Conservation (phyloP, 92 coral and sea anemone genomes). For the Muricea muricata region DNA sequence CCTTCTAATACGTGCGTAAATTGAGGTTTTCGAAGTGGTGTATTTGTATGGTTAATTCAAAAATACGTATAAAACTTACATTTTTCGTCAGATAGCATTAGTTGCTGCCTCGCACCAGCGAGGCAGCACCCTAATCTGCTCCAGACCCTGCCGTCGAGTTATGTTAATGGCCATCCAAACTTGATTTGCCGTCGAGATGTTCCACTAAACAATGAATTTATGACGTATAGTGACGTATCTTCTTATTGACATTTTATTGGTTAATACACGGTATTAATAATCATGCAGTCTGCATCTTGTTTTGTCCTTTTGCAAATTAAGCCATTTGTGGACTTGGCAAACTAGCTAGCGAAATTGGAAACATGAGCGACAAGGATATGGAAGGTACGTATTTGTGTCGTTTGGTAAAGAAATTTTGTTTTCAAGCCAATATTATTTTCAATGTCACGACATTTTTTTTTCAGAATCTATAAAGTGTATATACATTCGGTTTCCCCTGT, state of each 20-base stretch:
- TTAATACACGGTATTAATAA: not conserved
- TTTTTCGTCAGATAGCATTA: too few relatives aligned
- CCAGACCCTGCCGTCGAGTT: not conserved
- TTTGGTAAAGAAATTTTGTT: not conserved
- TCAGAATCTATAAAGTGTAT: not conserved
- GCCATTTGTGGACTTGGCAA: not conserved
- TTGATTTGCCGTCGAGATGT: not conserved
- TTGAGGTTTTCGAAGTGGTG: too few relatives aligned
- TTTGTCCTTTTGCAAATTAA: not conserved
- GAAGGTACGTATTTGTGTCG: not conserved
- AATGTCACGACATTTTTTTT: not conserved
- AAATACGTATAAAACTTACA: too few relatives aligned
- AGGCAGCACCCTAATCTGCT: not conserved
- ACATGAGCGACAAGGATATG: not conserved
- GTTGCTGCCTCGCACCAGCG: slow-evolving; percentile 1
- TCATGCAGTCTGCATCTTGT: not conserved
- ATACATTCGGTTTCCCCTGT: not conserved
- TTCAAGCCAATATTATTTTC: too few relatives aligned
- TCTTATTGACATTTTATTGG: not conserved
- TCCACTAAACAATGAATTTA: not conserved
- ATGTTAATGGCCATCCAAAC: not conserved
- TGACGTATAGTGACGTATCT: slow-evolving; percentile 2
- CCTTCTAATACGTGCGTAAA: too few relatives aligned
- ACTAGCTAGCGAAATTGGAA: not conserved
- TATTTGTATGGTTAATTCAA: too few relatives aligned